Percentiles rank a stretch among this genome's conserved stretches.
Conservation (phyloP, 2,113 vertebrate species). For the Notiomystis cincta region DNA sequence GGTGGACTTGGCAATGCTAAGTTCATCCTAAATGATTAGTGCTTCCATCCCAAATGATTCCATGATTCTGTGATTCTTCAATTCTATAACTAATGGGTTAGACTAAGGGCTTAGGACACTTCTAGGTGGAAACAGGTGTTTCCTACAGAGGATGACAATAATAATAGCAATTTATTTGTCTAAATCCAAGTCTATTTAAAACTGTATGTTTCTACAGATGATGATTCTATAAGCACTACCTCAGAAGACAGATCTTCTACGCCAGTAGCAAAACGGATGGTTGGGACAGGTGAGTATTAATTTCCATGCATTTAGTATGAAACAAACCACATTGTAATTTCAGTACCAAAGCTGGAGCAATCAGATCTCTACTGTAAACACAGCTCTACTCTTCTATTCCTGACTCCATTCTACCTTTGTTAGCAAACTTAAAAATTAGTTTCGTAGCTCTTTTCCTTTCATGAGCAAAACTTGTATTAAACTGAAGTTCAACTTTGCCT, state of each 20-base stretch:
- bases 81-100: not conserved
- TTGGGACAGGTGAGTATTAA: slow-evolving; percentile 21
- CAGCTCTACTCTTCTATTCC: not conserved
- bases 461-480: not conserved
- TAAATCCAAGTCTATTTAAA: not conserved
- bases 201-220: slow-evolving; percentile 43
- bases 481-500: not conserved
- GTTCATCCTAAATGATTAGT: not conserved
- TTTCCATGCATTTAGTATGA: not conserved
- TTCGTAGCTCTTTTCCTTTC: not conserved
- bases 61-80: not conserved
- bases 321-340: not conserved
- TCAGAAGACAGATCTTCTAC: slow-evolving; percentile 61
- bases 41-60: not conserved
- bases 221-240: slow-evolving; percentile 53
- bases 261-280: not conserved
- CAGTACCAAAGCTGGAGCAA: not conserved
- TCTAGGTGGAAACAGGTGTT: not conserved
- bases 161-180: not conserved
- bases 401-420: not conserved
- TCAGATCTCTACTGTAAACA: not conserved
- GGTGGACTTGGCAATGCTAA: not conserved
- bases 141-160: not conserved
- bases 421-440: not conserved
- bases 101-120: not conserved